Conservation (phyloP, 2,888 invertebrate genomes). For the Tetramorium bicarinatum region DNA sequence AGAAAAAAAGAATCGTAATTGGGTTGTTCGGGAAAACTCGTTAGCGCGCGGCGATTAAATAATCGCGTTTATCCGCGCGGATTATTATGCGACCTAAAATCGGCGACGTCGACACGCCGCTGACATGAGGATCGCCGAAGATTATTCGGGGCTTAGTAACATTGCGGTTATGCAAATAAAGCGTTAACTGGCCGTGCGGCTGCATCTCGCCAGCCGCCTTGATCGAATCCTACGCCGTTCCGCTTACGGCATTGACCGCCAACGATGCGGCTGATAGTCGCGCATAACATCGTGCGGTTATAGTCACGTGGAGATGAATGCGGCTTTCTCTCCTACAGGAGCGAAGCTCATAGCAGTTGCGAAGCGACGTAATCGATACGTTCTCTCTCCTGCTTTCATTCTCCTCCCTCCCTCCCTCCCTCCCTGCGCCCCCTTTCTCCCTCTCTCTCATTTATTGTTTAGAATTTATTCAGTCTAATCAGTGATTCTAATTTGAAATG, state of each 20-base stretch:
- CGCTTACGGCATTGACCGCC: slow-evolving; percentile 50
- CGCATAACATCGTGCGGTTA: slow-evolving; percentile 66
- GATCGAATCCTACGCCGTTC: slow-evolving; percentile 51
- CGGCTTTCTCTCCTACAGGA: slow-evolving; percentile 47
- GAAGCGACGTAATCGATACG: slow-evolving; percentile 71
- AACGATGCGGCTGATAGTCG: slow-evolving; percentile 55
- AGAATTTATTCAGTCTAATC: slow-evolving; percentile 61
- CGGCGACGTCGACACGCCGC: slow-evolving; percentile 12
- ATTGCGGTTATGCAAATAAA: slow-evolving; percentile 53
- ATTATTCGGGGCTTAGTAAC: slow-evolving; percentile 44
- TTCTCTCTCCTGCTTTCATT: neutral
- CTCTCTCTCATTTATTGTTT: slow-evolving; percentile 63
- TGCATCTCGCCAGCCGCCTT: slow-evolving; percentile 33
- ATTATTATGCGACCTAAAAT: slow-evolving; percentile 21
- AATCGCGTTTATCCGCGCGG: slow-evolving; percentile 18
- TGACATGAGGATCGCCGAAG: slow-evolving; percentile 21
- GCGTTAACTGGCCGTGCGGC: slow-evolving; percentile 44
- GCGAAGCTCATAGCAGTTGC: slow-evolving; percentile 57
- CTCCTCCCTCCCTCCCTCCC: neutral
- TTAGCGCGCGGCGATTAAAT: neutral
- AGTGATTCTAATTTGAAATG: neutral
- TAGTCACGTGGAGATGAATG: slow-evolving; percentile 73
- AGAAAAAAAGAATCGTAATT: neutral
- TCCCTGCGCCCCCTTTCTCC: neutral
- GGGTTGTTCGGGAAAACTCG: neutral